Evolutionary conservation across 2,888 invertebrate genomes (phyloP).

Genomic region (Margaritifera margaritifera): DNA sequence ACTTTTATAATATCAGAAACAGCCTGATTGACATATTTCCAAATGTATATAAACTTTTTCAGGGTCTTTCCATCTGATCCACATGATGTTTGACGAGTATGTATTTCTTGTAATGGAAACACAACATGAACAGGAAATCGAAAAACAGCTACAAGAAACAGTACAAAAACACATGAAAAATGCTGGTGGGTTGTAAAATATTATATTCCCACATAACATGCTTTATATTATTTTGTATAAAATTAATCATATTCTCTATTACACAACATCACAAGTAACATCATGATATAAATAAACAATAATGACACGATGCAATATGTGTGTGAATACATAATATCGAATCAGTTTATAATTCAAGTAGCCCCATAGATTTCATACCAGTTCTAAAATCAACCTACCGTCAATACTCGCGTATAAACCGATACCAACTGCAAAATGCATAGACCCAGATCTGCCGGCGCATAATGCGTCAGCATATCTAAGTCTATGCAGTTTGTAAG

Average conservation of each 20-base stretch:
- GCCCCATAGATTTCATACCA: no score
- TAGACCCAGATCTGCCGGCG: no score
- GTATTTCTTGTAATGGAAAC: conserved; percentile 71
- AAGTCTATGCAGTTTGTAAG: no score
- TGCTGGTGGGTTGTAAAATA: conserved; percentile 50
- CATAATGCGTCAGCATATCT: no score
- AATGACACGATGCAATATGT: no score
- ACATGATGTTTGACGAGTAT: conserved; percentile 71
- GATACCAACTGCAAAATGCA: no score
- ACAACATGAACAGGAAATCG: conserved; percentile 63
- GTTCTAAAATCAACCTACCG: no score
- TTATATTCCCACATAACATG: background rate
- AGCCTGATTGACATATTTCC: background rate
- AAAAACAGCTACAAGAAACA: conserved; percentile 56
- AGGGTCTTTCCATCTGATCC: conserved; percentile 70
- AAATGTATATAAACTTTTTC: conserved; percentile 6
- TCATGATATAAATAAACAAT: no score
- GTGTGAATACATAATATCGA: no score
- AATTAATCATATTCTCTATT: background rate
- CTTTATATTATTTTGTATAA: background rate
- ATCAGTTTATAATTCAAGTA: no score
- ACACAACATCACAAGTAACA: background rate
- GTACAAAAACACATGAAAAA: conserved; percentile 66
- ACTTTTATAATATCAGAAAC: no score
- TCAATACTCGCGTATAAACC: no score